Conservation (phyloP, 2,113 vertebrate genomes). For the Ursus arctos region DNA sequence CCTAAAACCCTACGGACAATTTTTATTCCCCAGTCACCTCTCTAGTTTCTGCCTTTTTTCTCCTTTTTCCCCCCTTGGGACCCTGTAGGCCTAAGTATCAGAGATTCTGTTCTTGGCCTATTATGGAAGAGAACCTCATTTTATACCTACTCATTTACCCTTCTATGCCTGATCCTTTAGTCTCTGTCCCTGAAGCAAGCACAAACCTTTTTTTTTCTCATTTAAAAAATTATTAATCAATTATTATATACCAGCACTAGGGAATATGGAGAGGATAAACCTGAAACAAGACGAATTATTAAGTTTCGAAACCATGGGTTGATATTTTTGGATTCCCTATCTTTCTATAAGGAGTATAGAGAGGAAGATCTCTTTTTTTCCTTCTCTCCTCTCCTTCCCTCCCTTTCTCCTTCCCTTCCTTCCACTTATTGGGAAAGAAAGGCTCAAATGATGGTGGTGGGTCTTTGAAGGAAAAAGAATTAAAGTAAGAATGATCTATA, state of each 20-base stretch:
- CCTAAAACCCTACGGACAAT: not conserved
- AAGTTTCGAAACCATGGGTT: not conserved
- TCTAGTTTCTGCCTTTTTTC: not conserved
- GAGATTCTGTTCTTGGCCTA: not conserved
- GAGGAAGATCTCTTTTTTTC: not conserved
- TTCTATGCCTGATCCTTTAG: not conserved
- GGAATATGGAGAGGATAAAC: not conserved
- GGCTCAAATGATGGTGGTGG: not conserved
- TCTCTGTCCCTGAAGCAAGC: not conserved
- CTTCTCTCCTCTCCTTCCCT: not conserved
- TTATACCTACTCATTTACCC: not conserved
- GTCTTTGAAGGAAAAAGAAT: slow-evolving; percentile 21
- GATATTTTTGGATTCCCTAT: slow-evolving; percentile 13
- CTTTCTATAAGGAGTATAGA: not conserved
- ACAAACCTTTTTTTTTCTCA: not conserved
- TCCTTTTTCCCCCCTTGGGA: not conserved
- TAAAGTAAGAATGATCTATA: slow-evolving; percentile 31
- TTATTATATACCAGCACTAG: not conserved
- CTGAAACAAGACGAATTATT: not conserved
- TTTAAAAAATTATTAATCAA: not conserved
- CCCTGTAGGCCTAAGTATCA: not conserved
- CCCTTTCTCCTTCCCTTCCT: not conserved
- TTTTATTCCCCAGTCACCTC: not conserved
- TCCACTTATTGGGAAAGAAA: slow-evolving; percentile 35
- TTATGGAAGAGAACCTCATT: not conserved